phyloP scores from a whole-genome alignment of 2,113 vertebrate genomes.

The Fregata magnificens region DNA sequence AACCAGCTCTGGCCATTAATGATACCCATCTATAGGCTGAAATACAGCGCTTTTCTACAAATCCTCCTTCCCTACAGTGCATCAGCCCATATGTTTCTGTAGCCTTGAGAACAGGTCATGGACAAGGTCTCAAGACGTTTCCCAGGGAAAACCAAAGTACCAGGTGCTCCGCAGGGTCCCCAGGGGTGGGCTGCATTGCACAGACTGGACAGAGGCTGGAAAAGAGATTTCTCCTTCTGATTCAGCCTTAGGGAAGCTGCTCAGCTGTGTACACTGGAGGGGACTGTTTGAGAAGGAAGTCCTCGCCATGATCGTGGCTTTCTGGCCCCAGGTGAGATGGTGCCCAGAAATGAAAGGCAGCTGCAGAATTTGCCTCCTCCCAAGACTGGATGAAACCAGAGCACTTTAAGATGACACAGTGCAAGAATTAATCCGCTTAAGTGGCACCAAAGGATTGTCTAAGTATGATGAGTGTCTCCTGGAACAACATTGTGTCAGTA shows the following conservation, averaged over 20 bases:
- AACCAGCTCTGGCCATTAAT: background rate
- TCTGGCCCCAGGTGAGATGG: background rate
- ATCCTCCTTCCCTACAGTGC: background rate
- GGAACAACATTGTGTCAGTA: background rate
- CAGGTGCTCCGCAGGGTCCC: background rate
- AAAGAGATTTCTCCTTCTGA: background rate
- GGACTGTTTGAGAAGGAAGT: background rate
- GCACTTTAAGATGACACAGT: background rate
- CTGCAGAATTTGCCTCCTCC: slow-evolving; percentile 16
- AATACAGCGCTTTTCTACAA: background rate
- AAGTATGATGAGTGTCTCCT: background rate
- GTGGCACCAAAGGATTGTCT: background rate
- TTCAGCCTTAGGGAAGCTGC: background rate
- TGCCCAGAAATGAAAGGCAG: slow-evolving; percentile 15
- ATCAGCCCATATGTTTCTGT: accelerated
- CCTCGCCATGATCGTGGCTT: accelerated
- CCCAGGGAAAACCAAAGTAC: background rate
- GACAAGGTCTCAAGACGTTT: background rate
- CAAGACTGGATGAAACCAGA: background rate
- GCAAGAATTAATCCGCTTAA: background rate
- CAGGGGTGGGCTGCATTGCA: background rate
- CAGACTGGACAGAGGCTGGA: background rate
- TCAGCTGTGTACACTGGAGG: background rate
- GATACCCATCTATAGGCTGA: background rate
- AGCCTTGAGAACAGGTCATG: background rate